Evolutionary conservation across 2,888 invertebrate species (phyloP), one percentile per base, ranked within the genome.

Genomic region (Kryphioiulus occultus): DNA sequence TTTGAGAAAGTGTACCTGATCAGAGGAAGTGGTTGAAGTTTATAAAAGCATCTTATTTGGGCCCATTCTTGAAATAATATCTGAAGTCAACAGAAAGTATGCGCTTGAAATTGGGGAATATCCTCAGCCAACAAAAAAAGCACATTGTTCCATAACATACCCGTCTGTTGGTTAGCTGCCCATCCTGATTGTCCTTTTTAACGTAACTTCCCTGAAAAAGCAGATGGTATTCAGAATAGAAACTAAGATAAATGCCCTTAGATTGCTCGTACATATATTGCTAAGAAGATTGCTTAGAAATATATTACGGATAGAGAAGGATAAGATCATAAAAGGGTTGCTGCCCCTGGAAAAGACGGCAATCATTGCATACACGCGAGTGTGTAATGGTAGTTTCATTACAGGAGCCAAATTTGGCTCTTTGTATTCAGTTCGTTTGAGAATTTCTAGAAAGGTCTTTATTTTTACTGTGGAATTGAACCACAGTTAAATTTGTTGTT

Each of bases 1-100:
- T n/a, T n/a, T n/a, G n/a, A 17, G 30, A 88, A 42, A 78, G 1
- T 17, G 10, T 90, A 92, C 93, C 92, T 92, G 88, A 99, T 94
- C 47, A 98, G 92, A 93, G 97, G 97, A 0, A 99, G 92, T 0
- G 99, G 98, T 91, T 99, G 99, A 88, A 95, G 95, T 91, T 98
- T 98, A 92, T 95, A 97, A 96, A 97, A 98, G 91, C 95, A 95
- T 12, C 94, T 93, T 0, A 97, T 97, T 89, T 96, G 94, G 0
- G 98, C 98, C 99, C 99, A 99, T 91, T 97, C 96, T 89, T 96
- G 93, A 91, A 98, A 98, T 2, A 99, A 93, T 9, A 97, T 92
- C 95, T 98, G 91, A n/a, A 89, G 88, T 17, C 86, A 68, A 7
- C 53, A 9, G 39, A 85, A 53, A 35, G 2, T 26, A 53, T 19